phyloP scores from a whole-genome alignment of 1,140 invertebrate genomes.

The Drosophila carrolli region DNA sequence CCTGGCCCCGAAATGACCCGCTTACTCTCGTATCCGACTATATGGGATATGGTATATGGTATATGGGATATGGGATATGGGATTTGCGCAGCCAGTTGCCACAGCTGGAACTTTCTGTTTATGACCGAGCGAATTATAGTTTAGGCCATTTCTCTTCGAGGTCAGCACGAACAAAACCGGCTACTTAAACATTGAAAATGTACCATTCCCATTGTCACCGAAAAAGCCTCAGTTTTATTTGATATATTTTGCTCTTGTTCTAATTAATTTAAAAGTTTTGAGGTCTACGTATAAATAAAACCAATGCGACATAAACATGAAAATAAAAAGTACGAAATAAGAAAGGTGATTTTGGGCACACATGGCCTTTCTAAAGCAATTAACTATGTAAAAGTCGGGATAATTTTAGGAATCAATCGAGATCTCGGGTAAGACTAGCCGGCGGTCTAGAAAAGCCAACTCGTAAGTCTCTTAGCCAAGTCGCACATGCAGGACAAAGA shows the following conservation, averaged over 20 bases:
- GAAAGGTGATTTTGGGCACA: too few relatives aligned
- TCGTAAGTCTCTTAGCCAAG: conserved; percentile 26
- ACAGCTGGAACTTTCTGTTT: conserved; percentile 32
- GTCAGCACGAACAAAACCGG: conserved; percentile 12
- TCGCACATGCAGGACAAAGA: conserved; percentile 20
- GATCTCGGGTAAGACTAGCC: background rate
- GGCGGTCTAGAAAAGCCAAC: conserved; percentile 2
- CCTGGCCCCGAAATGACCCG: conserved; percentile 38
- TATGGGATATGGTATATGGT: conserved; percentile 2
- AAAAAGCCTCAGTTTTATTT: conserved; percentile 44
- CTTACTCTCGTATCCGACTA: conserved; percentile 27
- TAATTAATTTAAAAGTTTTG: background rate
- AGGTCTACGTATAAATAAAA: background rate
- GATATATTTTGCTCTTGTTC: conserved; percentile 39
- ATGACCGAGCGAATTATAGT: conserved; percentile 44
- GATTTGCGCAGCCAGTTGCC: conserved; percentile 8
- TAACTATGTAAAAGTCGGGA: background rate
- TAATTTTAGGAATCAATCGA: conserved; percentile 1
- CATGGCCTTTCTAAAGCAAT: conserved; percentile 24
- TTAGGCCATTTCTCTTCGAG: background rate
- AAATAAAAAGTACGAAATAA: too few relatives aligned
- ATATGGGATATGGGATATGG: background rate
- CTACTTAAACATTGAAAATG: background rate
- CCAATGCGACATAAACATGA: too few relatives aligned
- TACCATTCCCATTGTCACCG: background rate